Evolutionary conservation across 2,888 invertebrate genomes (phyloP).

Genomic region (Acleris sparsana): DNA sequence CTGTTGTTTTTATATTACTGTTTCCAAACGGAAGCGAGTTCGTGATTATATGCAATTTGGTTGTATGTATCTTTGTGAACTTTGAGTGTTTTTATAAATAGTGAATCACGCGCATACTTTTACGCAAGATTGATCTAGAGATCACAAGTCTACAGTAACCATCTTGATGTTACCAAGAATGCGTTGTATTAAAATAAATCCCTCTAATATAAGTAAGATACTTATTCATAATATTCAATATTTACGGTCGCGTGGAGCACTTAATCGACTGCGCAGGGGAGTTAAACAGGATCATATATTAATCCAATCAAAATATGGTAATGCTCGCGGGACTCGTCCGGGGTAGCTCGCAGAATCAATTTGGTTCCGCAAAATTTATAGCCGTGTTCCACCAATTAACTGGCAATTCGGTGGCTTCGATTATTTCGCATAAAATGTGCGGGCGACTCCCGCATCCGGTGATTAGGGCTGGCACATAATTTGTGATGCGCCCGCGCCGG

Average conservation of each 20-base stretch:
- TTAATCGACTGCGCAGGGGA: slow-evolving; percentile 71
- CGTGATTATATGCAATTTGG: slow-evolving; percentile 66
- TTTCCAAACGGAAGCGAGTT: slow-evolving; percentile 64
- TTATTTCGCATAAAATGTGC: slow-evolving; percentile 81
- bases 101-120: slow-evolving; percentile 10
- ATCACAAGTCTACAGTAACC: too few relatives aligned
- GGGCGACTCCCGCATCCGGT: slow-evolving; percentile 83
- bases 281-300: slow-evolving; percentile 69
- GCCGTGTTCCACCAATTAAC: slow-evolving; percentile 80
- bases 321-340: slow-evolving; percentile 57
- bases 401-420: slow-evolving; percentile 82
- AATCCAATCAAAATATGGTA: slow-evolving; percentile 79
- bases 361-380: slow-evolving; percentile 75
- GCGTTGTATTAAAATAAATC: background rate
- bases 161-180: too few relatives aligned
- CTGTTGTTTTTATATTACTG: slow-evolving; percentile 54
- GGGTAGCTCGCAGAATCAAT: slow-evolving; percentile 71
- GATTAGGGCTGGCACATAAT: slow-evolving; percentile 78
- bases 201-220: slow-evolving; percentile 37
- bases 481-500: slow-evolving; percentile 75
- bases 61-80: slow-evolving; percentile 40
- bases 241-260: slow-evolving; percentile 65
- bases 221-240: slow-evolving; percentile 57
- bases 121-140: too few relatives aligned
- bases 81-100: slow-evolving; percentile 23